Base-by-base conservation (phyloP, 2,888 invertebrate genomes). In the Lasioglossum morio region DNA sequence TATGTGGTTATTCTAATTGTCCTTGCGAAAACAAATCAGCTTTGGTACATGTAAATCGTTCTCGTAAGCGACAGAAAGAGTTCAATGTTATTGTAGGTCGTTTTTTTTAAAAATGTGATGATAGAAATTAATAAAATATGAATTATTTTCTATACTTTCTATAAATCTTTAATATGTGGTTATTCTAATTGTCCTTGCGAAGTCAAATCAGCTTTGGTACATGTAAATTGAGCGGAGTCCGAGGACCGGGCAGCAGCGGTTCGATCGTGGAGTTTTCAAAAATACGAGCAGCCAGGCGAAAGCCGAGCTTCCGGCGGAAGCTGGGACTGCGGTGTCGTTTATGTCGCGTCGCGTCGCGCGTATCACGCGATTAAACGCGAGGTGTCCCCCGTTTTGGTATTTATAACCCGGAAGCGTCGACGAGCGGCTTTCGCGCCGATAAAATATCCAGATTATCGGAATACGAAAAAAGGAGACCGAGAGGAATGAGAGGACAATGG, bases 361-460 rank as follows among this genome's bases (percentile, higher is more conserved):
- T 63, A 43, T 76, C 76, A 43, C 63, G 43, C 76, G 76, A 76
- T 76, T 76, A 76, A 76, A 63, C 76, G 76, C 63, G 43, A 46
- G 23, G 30, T 16, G 72, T 53, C 7, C 40, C 48, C 14, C 69
- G 60, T 69, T 69, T 37, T 23, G 27, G 72, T 72, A 79, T 79
- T 79, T 79, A 79, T 46, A 72, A 72, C 79, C 23, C 60, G 72
- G 72, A 72, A 43, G 53, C 53, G 57, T 60, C 79, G 60, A 79
- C 79, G 72, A 79, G 72, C 30, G 76, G 76, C 40, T 34, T 70
- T 81, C 77, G 27, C 19, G 43, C 23, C 73, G 63, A 48, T 79
- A 63, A 79, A 79, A 63, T 79, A 63, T 73, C 63, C 74, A 73
- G 73, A 79, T 79, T 27, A 63, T 79, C 34, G 63, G 46, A 14